Percentiles rank a stretch among this genome's conserved stretches.
Conservation (phyloP, 2,797 vertebrate genomes). For the Cirrhinus molitorella region DNA sequence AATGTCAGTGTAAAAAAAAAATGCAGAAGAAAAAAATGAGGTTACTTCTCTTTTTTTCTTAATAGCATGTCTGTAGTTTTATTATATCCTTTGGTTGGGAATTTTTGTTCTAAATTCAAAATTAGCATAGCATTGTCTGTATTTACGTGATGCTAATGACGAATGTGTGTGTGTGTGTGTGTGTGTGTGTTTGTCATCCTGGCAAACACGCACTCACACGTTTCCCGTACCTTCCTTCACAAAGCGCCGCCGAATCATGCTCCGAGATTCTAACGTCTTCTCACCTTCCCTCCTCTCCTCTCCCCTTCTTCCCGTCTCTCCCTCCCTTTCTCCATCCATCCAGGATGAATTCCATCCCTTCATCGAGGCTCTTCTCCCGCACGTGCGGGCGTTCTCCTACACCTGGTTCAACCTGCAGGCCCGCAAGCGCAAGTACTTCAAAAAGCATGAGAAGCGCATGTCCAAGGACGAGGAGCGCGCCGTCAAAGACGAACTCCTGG, state of each 20-base stretch:
- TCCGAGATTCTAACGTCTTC: constrained; percentile 61
- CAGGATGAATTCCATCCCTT: constrained; percentile 98
- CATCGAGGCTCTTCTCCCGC: constrained; percentile 94
- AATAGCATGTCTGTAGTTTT: not conserved
- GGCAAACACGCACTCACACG: constrained; percentile 56
- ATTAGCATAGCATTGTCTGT: not conserved
- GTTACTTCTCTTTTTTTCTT: not conserved
- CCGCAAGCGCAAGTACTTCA: constrained; percentile 96
- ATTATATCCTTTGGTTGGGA: not conserved
- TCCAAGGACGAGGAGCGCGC: constrained; percentile 94
- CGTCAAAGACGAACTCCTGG: constrained; percentile 93
- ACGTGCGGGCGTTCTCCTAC: constrained; percentile 94
- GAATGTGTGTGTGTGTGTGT: not conserved
- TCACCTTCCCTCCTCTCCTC: constrained; percentile 74
- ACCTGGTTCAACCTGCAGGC: constrained; percentile 98
- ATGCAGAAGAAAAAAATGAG: not conserved
- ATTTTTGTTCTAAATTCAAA: not conserved
- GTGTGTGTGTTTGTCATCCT: constrained; percentile 60
- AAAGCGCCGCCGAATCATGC: constrained; percentile 69
- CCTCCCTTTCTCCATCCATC: constrained; percentile 75
- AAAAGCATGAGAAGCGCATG: constrained; percentile 96
- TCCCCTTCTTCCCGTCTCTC: constrained; percentile 62
- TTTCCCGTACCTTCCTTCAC: constrained; percentile 72
- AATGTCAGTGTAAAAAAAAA: not conserved
- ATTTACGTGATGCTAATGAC: not conserved